Conservation (phyloP, 2,797 vertebrate genomes). For the Molossus alvarezi region DNA sequence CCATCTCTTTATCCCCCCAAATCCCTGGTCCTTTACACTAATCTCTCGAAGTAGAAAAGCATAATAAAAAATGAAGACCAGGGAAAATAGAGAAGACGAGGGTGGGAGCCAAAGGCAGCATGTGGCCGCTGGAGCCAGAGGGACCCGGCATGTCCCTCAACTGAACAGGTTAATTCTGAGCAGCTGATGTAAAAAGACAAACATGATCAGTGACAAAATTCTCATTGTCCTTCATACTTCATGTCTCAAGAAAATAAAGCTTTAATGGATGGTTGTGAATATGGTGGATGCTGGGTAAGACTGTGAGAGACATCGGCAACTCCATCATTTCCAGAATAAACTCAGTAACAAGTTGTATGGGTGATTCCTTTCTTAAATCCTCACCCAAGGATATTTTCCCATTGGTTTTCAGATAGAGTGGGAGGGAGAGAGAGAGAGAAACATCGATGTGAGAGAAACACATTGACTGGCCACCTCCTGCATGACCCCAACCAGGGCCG, state of each 20-base stretch:
- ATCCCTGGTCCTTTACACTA: not conserved
- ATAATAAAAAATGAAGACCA: not conserved
- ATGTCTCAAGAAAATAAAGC: not conserved
- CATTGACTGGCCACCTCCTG: too few relatives aligned
- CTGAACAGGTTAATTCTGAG: not conserved
- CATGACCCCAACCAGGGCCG: too few relatives aligned
- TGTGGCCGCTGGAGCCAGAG: not conserved
- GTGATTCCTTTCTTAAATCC: too few relatives aligned
- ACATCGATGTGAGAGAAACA: too few relatives aligned
- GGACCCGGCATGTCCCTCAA: rapidly evolving
- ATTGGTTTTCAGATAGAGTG: too few relatives aligned
- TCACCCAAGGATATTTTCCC: too few relatives aligned
- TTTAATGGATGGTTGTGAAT: not conserved
- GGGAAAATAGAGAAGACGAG: not conserved
- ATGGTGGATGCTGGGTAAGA: too few relatives aligned
- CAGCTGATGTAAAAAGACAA: not conserved
- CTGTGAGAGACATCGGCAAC: too few relatives aligned
- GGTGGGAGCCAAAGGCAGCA: not conserved
- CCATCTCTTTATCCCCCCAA: not conserved
- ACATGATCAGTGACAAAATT: too few relatives aligned
- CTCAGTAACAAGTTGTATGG: too few relatives aligned
- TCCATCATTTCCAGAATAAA: not conserved
- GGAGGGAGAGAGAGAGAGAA: too few relatives aligned
- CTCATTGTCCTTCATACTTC: not conserved
- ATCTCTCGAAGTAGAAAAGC: not conserved